Base-by-base conservation (phyloP, 2,113 vertebrate genomes). In the Arenaria interpres region DNA sequence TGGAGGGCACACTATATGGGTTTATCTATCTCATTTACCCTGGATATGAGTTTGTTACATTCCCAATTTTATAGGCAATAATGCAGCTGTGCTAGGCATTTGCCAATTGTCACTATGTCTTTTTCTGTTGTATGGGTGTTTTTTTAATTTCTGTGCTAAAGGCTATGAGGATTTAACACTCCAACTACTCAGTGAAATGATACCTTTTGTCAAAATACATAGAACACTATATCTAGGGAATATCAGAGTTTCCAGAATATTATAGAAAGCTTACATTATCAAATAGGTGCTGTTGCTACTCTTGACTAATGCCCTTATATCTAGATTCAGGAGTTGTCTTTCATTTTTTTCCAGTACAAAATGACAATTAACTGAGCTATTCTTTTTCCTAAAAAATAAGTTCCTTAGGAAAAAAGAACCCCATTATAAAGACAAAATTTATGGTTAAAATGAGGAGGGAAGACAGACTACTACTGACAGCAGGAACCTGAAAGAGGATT, bases 31-130 rank as follows among this genome's bases (percentile, higher is more conserved):
- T 97, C 96, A 96, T 97, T 98, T 97, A 94, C 90, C 32, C 51
- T 75, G 46, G 46, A 94, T 96, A 84, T 78, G 73, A 95, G 81
- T 92, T 97, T 88, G 54, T 71, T 93, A 87, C 72, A 86, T 95
- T 96, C 68, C 51, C 30, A 81, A 63, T 93, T 96, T 96, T 91
- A 95, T 84, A 89, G 87, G 76, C 93, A 96, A 97, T 97, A 97
- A 97, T 92, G 87, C 95, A 97, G 88, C 96, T 98, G 97, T 96
- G 66, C 54, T 95, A 97, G 28, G 46, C 51, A 80, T 93, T 97
- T 96, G 93, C 88, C 92, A 96, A 51, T 97, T 82, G 51, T 93
- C 92, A 56, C n/a, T 95, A 23, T 67, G 17, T 43, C 22, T 59
- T 56, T 25, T 39, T 67, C 43, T 74, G 39, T 78, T 63, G 46